phyloP scores from a whole-genome alignment of 2,888 invertebrate species.

The Coelinius sp. region DNA sequence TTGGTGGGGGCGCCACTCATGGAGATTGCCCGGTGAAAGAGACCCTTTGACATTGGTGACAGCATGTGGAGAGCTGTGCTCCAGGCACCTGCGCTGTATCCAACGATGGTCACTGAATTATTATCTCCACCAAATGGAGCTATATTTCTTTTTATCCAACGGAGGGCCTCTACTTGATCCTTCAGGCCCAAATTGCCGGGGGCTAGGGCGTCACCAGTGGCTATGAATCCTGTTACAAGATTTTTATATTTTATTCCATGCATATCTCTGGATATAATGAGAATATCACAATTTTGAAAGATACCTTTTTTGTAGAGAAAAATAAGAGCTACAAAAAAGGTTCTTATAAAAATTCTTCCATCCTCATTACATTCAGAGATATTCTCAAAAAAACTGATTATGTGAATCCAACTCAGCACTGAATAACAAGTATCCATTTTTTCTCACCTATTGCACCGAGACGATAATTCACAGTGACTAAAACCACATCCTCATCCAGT shows the following conservation, averaged over 20 bases:
- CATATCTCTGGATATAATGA: too few species aligned
- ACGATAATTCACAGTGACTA: conserved; percentile 65
- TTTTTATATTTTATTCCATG: too few species aligned
- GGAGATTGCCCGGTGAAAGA: conserved; percentile 80
- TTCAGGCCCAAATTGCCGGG: conserved; percentile 80
- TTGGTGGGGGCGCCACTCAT: conserved; percentile 78
- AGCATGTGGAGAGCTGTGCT: conserved; percentile 68
- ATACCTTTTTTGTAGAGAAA: too few species aligned
- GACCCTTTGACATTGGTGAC: conserved; percentile 78
- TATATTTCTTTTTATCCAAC: conserved; percentile 78
- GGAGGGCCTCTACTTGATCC: conserved; percentile 78
- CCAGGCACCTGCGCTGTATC: conserved; percentile 72
- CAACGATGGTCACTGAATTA: conserved; percentile 75
- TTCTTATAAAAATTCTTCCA: too few species aligned
- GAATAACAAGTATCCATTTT: too few species aligned
- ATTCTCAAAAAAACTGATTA: too few species aligned
- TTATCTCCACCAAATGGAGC: conserved; percentile 79
- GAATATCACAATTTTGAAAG: too few species aligned
- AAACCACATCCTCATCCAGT: conserved; percentile 61
- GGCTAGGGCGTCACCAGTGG: conserved; percentile 76
- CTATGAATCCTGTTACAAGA: conserved; percentile 71
- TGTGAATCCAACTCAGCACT: too few species aligned
- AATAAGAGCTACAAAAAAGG: too few species aligned
- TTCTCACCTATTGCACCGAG: conserved; percentile 47
- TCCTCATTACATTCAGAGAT: too few species aligned